Conservation (phyloP, 2,797 vertebrate species). For the Pampus argenteus region DNA sequence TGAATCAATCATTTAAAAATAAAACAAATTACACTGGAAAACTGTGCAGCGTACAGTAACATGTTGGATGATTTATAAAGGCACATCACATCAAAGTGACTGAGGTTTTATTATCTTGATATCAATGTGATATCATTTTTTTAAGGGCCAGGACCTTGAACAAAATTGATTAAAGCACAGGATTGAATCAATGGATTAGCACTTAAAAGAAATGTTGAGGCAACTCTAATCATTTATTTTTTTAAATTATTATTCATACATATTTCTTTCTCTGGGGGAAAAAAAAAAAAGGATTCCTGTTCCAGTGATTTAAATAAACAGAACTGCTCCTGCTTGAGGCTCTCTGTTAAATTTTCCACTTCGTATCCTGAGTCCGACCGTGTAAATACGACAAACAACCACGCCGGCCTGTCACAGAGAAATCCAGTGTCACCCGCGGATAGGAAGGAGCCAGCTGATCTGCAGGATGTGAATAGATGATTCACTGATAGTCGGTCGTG, state of each 20-base stretch:
- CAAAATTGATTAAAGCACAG: neutral
- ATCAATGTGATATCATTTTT: too few relatives aligned
- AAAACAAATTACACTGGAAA: neutral
- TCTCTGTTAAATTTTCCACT: constrained; percentile 62
- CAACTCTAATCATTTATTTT: constrained; percentile 13
- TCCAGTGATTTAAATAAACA: constrained; percentile 57
- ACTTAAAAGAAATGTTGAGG: constrained; percentile 4
- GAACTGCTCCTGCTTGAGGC: constrained; percentile 50
- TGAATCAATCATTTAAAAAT: neutral
- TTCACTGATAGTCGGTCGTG: constrained; percentile 52
- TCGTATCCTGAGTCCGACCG: constrained; percentile 43
- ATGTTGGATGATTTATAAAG: too few relatives aligned
- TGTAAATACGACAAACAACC: constrained; percentile 59
- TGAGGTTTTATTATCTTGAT: neutral
- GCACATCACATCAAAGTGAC: too few relatives aligned
- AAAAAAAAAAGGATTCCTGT: constrained; percentile 16
- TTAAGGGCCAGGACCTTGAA: neutral
- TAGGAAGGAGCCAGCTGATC: constrained; percentile 43
- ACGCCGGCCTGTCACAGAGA: constrained; percentile 31
- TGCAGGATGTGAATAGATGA: constrained; percentile 48
- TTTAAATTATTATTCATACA: constrained; percentile 26
- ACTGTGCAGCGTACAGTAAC: neutral
- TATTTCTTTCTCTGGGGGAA: neutral
- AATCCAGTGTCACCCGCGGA: constrained; percentile 41
- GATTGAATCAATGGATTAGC: constrained; percentile 5